Base-by-base conservation (phyloP, 2,113 vertebrate species). In the Vombatus ursinus region DNA sequence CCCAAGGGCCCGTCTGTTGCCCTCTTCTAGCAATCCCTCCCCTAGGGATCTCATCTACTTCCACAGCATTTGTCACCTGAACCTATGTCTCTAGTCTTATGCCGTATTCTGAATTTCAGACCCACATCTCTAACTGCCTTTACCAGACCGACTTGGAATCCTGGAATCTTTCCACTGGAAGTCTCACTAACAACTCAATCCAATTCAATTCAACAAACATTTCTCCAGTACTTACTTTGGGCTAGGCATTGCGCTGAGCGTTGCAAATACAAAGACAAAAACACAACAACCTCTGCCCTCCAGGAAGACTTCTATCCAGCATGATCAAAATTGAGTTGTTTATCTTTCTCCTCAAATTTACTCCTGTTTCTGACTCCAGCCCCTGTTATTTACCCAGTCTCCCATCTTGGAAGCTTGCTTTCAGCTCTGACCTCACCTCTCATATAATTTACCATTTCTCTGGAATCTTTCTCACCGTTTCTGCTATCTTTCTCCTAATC, bases 171-270 rank as follows among this genome's bases (percentile, higher is more conserved):
- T 68, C 57, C 57, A 68, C 12, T 68, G 57, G 61, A 77, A n/a
- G 61, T n/a, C 31, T 77, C 31, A n/a, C 61, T n/a, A n/a, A 77
- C 7, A 19, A 77, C 37, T 19, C 61, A n/a, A 77, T 77, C 37
- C 37, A 97, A 96, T 77, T 90, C 49, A 57, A 19, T 95, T 97
- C 95, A 52, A 84, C 96, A 97, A 96, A 31, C 57, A 61, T 61
- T 61, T 61, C 61, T 77, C 37, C 61, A 77, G 14, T 16, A 77
- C 37, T 19, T 7, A 77, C 37, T 77, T n/a, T 37, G 14, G n/a
- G 31, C 61, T 77, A n/a, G 61, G 61, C 1, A 77, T n/a, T 19
- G 37, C 37, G 6, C 14, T 77, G 37, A n/a, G 37, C 61, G 5
- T 77, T n/a, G 14, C 5, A 77, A 37, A n/a, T 16, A n/a, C 61